These are phyloP conservation scores for Oenanthe oenanthe DNA, from an alignment of 2,113 vertebrate species.

Conservation along the genomic window DNA sequence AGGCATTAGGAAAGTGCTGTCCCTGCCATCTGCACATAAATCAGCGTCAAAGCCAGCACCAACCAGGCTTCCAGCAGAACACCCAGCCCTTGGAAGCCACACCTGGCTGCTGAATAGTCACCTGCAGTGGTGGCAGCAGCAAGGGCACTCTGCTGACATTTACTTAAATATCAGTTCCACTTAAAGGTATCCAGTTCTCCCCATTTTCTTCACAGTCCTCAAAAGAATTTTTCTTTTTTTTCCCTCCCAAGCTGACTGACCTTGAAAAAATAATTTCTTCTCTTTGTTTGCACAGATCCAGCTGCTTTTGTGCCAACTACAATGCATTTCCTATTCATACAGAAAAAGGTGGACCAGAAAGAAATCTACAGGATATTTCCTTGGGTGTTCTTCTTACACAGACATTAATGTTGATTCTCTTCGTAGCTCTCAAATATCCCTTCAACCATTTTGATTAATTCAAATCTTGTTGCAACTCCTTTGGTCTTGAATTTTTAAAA, in stretches of 20 bases:
- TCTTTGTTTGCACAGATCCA: not conserved
- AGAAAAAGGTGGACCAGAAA: not conserved
- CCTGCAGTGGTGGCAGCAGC: not conserved
- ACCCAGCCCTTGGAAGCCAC: not conserved
- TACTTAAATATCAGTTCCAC: not conserved
- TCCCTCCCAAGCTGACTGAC: not conserved
- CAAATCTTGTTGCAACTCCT: not conserved
- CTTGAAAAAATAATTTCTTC: not conserved
- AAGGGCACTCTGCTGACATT: not conserved
- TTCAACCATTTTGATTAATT: not conserved
- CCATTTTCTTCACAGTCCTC: not conserved
- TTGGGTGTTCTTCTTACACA: accelerated
- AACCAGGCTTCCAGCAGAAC: not conserved
- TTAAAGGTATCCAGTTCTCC: not conserved
- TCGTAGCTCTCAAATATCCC: not conserved
- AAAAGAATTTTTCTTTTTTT: not conserved
- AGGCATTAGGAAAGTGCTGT: not conserved
- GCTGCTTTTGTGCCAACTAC: not conserved
- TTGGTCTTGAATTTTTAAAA: slow-evolving; percentile 10
- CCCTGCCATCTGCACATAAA: not conserved
- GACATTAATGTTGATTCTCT: not conserved
- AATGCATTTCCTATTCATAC: not conserved
- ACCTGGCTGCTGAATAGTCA: not conserved
- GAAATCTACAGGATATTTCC: slow-evolving; percentile 4
- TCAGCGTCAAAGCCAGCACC: not conserved